These are phyloP conservation scores for Hydra vulgaris DNA, from an alignment of 30 jellyfish, hydroid and myxozoan species.

Conservation along the genomic window DNA sequence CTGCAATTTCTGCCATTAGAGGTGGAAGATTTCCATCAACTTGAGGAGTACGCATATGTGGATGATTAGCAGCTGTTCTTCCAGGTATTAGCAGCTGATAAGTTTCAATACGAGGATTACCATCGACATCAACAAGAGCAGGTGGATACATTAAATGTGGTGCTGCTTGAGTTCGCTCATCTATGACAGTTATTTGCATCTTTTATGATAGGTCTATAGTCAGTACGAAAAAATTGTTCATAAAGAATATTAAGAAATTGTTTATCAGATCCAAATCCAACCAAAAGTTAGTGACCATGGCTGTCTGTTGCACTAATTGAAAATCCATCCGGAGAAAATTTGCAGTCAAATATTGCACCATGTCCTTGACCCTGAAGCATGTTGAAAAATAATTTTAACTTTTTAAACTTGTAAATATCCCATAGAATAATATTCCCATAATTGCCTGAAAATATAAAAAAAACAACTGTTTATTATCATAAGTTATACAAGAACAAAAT, in stretches of 20 bases:
- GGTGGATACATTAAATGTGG: constrained; percentile 99
- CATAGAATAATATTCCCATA: constrained; percentile 86
- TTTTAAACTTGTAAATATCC: constrained; percentile 60
- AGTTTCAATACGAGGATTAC: constrained; percentile 72
- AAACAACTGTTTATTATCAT: background rate
- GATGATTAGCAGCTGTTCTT: constrained; percentile 56
- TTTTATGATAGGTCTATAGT: constrained; percentile 83
- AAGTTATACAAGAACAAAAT: background rate
- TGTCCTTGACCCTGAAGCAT: constrained; percentile 97
- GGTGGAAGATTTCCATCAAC: constrained; percentile 63
- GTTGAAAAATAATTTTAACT: constrained; percentile 59
- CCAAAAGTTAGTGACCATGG: constrained; percentile 81
- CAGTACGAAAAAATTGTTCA: constrained; percentile 95
- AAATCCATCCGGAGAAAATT: constrained; percentile 84
- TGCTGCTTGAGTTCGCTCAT: constrained; percentile 93
- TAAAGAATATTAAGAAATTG: constrained; percentile 58
- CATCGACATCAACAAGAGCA: constrained; percentile 88
- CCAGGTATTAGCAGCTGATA: constrained; percentile 90
- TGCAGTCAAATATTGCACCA: constrained; percentile 93
- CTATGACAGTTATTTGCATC: constrained; percentile 84
- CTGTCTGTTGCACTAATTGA: constrained; percentile 82
- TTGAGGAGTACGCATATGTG: constrained; percentile 65
- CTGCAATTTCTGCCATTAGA: constrained; percentile 78
- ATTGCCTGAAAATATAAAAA: constrained; percentile 47
- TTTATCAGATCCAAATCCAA: constrained; percentile 73